Conservation (phyloP, 2,888 invertebrate species). For the Opisthograptis luteolata region DNA sequence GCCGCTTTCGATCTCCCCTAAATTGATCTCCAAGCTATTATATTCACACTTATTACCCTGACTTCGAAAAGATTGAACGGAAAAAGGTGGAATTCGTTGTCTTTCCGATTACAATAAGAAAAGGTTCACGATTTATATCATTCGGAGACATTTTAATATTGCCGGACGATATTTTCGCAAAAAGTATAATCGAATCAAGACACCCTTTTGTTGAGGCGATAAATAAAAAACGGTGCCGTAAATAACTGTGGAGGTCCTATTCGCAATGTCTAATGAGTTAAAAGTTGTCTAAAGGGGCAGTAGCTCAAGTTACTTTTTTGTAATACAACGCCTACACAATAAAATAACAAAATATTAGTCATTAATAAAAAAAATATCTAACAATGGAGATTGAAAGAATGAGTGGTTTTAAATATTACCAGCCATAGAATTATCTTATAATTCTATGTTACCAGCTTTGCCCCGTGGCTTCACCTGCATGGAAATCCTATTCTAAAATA, state of each 20-base stretch:
- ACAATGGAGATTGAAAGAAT: too few relatives aligned
- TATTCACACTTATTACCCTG: slow-evolving; percentile 40
- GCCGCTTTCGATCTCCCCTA: slow-evolving; percentile 30
- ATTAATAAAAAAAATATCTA: too few relatives aligned
- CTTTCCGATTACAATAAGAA: slow-evolving; percentile 44
- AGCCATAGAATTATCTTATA: too few relatives aligned
- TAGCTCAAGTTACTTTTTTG: slow-evolving; percentile 13
- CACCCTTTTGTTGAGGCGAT: slow-evolving; percentile 57
- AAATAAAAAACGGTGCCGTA: slow-evolving; percentile 62
- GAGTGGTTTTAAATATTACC: too few relatives aligned
- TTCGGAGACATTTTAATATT: slow-evolving; percentile 53
- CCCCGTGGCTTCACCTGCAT: too few relatives aligned
- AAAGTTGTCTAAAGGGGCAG: slow-evolving; percentile 22
- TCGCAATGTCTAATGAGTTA: slow-evolving; percentile 68
- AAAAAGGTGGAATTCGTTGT: slow-evolving; percentile 40
- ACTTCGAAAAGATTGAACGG: slow-evolving; percentile 35
- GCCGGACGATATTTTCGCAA: slow-evolving; percentile 42
- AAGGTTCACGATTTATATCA: slow-evolving; percentile 51
- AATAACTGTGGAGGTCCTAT: slow-evolving; percentile 63
- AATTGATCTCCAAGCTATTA: slow-evolving; percentile 39
- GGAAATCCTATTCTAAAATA: too few relatives aligned
- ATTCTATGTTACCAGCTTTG: too few relatives aligned
- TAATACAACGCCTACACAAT: too few relatives aligned
- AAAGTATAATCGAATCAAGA: slow-evolving; percentile 58
- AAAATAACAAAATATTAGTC: too few relatives aligned